Base-by-base conservation (phyloP, 2,113 vertebrate species). In the Gila orcuttii region DNA sequence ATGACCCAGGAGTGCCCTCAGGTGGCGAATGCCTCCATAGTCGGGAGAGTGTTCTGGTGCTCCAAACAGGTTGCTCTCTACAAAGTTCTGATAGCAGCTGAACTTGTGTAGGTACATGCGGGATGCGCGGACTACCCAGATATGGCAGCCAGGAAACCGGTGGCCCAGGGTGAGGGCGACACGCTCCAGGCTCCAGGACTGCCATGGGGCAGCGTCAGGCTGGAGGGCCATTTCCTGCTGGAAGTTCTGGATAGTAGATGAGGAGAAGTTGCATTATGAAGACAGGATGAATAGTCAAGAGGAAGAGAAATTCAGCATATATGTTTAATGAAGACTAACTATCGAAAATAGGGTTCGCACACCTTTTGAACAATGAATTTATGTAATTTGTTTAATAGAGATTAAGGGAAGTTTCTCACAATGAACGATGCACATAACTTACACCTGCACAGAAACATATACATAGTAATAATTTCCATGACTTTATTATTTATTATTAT, bases 81-180 rank as follows among this genome's bases (percentile, higher is more conserved):
- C 97, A 84, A 99, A 99, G 93, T 99, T 97, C 88, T 96, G 94
- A 5, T 99, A 99, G 93, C 97, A 97, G 94, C 96, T 99, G 95
- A 99, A 99, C 92, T 98, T 99, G 93, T 99, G 97, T 86, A 99
- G 94, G 86, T 99, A 96, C 96, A 99, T 98, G 83, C 93, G 95
- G 21, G 97, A 98, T 36, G 97, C 97, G 62, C 96, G 94, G 83
- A 99, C 91, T 87, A 99, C 94, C 98, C 98, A 99, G 23, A 99
- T 91, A 2, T 97, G 94, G 59, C 94, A 95, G 64, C 88, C 89
- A 0, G 97, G 97, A 89, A 99, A 99, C 3, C 96, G 96, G 0
- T 42, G 91, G 7, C 95, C 95, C 83, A 99, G 93, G n/a, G 92
- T 90, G 86, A 94, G 86, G 19, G 96, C 96, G 31, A 97, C 90